Conservation (phyloP, 1,140 invertebrate genomes). For the Sweltsa coloradensis region DNA sequence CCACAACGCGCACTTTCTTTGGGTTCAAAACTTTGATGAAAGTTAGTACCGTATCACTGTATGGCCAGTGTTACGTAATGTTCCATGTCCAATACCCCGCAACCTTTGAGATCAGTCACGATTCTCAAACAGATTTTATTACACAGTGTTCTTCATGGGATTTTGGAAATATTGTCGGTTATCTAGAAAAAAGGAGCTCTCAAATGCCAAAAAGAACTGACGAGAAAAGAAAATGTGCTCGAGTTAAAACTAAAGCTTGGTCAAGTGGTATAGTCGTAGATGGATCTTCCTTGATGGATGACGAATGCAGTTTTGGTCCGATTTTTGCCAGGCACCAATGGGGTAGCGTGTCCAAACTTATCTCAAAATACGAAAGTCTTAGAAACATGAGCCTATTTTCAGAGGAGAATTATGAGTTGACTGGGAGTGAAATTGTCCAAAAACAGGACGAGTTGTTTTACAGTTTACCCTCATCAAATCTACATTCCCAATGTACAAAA, state of each 20-base stretch:
- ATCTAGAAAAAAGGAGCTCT: background rate
- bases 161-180: background rate
- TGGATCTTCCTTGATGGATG: background rate
- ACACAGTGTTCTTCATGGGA: background rate
- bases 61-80: constrained; percentile 1
- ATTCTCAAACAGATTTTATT: too few species aligned
- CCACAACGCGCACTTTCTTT: too few species aligned
- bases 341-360: constrained; percentile 18
- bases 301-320: background rate
- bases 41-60: too few species aligned
- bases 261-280: constrained; percentile 13
- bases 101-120: background rate
- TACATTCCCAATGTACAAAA: too few species aligned
- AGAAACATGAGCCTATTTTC: too few species aligned
- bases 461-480: too few species aligned
- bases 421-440: too few species aligned
- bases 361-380: constrained; percentile 18
- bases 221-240: constrained; percentile 6
- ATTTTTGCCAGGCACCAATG: background rate
- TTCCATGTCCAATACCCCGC: background rate
- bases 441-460: too few species aligned
- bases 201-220: constrained; percentile 7
- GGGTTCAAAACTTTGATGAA: too few species aligned
- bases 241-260: constrained; percentile 10
- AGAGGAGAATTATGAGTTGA: too few species aligned